These are phyloP conservation scores for Caenorhabditis virilis DNA, from an alignment of 2,888 invertebrate genomes.

Conservation along the genomic window DNA sequence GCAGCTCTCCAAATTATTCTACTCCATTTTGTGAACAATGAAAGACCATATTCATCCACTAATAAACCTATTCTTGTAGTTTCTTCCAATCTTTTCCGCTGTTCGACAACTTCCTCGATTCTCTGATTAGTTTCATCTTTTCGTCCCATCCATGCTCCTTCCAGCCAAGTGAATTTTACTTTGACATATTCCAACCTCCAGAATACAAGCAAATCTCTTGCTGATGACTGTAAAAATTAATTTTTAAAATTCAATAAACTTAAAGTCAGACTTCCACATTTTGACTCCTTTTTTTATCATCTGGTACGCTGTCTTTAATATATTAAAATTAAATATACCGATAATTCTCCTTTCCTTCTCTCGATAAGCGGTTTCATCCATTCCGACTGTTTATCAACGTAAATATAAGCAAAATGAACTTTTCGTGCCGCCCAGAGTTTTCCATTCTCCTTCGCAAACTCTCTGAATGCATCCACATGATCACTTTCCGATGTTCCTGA, in stretches of 20 bases:
- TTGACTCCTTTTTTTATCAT: too few relatives aligned
- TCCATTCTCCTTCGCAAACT: constrained; percentile 41
- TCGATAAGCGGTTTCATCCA: constrained; percentile 60
- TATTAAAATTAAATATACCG: not conserved
- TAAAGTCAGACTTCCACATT: not conserved
- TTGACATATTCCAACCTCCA: constrained; percentile 62
- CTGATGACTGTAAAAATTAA: constrained; percentile 8
- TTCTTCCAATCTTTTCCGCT: constrained; percentile 40
- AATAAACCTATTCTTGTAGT: constrained; percentile 24
- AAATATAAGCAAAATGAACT: constrained; percentile 53
- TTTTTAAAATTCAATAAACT: not conserved
- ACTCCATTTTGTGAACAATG: constrained; percentile 55
- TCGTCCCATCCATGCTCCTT: constrained; percentile 49
- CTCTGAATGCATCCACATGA: constrained; percentile 49
- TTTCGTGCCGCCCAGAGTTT: constrained; percentile 26
- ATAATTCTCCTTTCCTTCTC: constrained; percentile 28
- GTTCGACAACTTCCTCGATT: constrained; percentile 43
- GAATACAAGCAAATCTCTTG: constrained; percentile 61
- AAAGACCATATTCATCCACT: constrained; percentile 54
- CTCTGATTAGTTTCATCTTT: constrained; percentile 39
- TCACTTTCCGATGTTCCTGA: constrained; percentile 34
- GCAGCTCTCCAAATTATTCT: constrained; percentile 51
- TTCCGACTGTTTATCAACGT: constrained; percentile 51
- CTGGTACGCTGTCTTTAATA: too few relatives aligned
- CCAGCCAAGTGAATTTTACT: constrained; percentile 60